Base-by-base conservation (phyloP, 2,113 vertebrate species). In the Oncorhynchus gorbuscha region DNA sequence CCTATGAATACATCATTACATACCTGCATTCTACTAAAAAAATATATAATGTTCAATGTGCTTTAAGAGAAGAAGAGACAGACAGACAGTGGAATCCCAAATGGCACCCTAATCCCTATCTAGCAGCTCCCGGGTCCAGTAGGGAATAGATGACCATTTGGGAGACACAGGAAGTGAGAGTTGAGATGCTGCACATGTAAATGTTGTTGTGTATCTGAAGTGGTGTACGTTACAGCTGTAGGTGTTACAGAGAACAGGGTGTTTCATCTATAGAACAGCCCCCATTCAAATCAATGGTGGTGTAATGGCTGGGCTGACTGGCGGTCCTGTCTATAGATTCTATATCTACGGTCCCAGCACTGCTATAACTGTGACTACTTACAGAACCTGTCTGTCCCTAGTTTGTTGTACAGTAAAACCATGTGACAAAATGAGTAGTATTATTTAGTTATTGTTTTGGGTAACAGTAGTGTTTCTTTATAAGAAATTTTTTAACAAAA, bases 381-480 rank as follows among this genome's bases (percentile, higher is more conserved):
- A 79, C 88, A 83, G 78, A 82, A 87, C 77, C 71, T 90, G 85
- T 90, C 89, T 91, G 85, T 90, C 90, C 84, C 87, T 93, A 91
- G 89, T 80, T 77, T 92, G 85, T 87, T 93, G 94, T 96, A 95
- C 51, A 16, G 14, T 89, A 95, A 94, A 87, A 92, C 85, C 85
- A 93, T 93, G 92, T 95, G 92, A 85, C 86, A 93, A 89, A 87
- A 91, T 85, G 85, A 91, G 89, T 93, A 91, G 77, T 90, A 93
- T 93, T 92, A 93, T 94, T 93, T 5, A 91, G 20, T 62, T 73
- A 71, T 55, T 39, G 35, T 65, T 28, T 88, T 92, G 91, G 94
- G 92, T 92, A 93, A 92, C 89, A 87, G 85, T 84, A 92, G 90
- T 87, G 86, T 95, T 95, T 95, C 92, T 95, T 95, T 93, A 90